phyloP scores from a whole-genome alignment of 2,797 vertebrate genomes.

The Paramormyrops hopkinsi region DNA sequence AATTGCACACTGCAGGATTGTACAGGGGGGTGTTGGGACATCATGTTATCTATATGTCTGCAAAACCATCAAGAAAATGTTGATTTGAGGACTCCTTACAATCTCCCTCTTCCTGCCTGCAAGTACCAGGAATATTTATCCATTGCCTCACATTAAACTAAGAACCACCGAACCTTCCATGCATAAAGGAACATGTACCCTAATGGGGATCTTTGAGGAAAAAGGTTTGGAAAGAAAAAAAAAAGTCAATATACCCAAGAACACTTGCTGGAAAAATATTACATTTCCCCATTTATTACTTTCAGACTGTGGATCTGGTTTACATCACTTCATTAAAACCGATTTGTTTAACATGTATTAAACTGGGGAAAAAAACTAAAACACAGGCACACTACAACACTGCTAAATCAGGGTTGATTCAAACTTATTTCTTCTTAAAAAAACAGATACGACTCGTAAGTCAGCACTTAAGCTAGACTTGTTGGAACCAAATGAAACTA shows the following conservation, averaged over 20 bases:
- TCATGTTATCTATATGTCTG: background rate
- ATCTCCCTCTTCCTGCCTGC: background rate
- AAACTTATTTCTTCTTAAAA: conserved; percentile 6
- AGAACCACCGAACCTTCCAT: background rate
- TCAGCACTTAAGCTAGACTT: background rate
- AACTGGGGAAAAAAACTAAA: conserved; percentile 3
- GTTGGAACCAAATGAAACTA: background rate
- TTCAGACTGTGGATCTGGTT: background rate
- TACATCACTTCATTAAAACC: conserved; percentile 3
- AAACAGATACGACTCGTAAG: background rate
- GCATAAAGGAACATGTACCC: background rate
- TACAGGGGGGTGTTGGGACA: background rate
- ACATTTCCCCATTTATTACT: conserved; percentile 12
- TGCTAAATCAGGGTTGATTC: conserved; percentile 6
- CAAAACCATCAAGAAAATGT: background rate
- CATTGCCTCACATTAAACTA: background rate
- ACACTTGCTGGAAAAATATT: conserved; percentile 6
- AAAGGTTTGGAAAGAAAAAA: background rate
- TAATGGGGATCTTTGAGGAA: background rate
- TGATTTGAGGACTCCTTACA: background rate
- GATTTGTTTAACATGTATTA: conserved; percentile 13
- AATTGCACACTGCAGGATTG: background rate
- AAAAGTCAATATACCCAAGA: background rate
- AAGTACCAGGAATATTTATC: background rate
- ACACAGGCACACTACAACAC: conserved; percentile 1